phyloP scores from a whole-genome alignment of 35 echinoderm and acorn worm species.

The Amphiura filiformis region DNA sequence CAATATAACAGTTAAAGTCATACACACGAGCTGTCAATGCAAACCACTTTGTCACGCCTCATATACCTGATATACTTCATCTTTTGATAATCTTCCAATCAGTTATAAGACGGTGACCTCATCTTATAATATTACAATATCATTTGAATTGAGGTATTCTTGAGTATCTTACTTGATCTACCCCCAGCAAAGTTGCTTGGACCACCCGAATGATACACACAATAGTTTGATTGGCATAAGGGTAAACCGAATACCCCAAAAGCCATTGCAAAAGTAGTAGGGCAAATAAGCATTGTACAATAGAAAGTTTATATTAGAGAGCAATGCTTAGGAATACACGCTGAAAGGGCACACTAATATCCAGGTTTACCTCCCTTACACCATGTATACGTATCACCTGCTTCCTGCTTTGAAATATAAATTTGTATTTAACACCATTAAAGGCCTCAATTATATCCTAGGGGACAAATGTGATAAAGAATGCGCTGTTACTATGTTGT shows the following conservation, averaged over 20 bases:
- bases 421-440: no score
- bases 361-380: no score
- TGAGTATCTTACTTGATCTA: background rate
- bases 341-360: no score
- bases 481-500: no score
- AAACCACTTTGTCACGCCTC: background rate
- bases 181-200: background rate
- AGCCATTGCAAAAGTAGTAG: background rate
- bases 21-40: background rate
- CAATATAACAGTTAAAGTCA: no score
- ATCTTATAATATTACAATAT: background rate
- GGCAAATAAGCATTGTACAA: background rate
- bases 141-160: background rate
- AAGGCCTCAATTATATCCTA: no score
- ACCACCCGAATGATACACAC: background rate
- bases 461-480: no score
- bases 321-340: background rate
- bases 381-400: background rate
- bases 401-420: background rate
- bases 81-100: background rate
- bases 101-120: background rate
- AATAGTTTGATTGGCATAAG: background rate
- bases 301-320: conserved; percentile 8
- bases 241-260: background rate
- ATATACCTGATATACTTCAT: background rate